Evolutionary conservation across 2,888 invertebrate species (phyloP).

Genomic region (Pantelozetes paolii): DNA sequence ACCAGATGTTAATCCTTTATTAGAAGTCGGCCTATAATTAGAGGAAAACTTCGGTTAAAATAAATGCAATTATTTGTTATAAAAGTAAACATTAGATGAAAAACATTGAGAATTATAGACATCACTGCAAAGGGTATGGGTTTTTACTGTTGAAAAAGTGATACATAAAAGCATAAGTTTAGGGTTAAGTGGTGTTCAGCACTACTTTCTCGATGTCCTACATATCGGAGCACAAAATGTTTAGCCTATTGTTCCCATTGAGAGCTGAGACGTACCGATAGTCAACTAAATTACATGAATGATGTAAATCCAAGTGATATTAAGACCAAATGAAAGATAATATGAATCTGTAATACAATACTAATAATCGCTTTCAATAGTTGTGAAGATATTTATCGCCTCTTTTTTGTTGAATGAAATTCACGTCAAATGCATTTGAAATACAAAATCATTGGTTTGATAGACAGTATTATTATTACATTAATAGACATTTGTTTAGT

Average conservation of each 20-base stretch:
- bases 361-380: neutral
- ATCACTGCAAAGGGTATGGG: neutral
- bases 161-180: slow-evolving; percentile 24
- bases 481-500: slow-evolving; percentile 15
- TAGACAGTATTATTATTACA: no score
- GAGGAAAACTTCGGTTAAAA: neutral
- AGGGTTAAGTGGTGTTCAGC: neutral
- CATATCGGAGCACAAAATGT: slow-evolving; percentile 21
- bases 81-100: neutral
- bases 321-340: slow-evolving; percentile 15
- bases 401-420: no score
- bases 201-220: slow-evolving; percentile 35
- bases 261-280: neutral
- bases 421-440: no score
- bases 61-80: neutral
- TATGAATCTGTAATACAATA: neutral
- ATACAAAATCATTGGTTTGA: no score
- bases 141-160: neutral
- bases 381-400: no score
- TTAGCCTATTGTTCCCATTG: slow-evolving; percentile 19
- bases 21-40: slow-evolving; percentile 27
- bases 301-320: neutral
- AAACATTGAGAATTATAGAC: neutral
- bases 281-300: neutral
- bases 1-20: slow-evolving; percentile 30